Conservation (phyloP, 2,888 invertebrate genomes). For the Incurvaria masculella region DNA sequence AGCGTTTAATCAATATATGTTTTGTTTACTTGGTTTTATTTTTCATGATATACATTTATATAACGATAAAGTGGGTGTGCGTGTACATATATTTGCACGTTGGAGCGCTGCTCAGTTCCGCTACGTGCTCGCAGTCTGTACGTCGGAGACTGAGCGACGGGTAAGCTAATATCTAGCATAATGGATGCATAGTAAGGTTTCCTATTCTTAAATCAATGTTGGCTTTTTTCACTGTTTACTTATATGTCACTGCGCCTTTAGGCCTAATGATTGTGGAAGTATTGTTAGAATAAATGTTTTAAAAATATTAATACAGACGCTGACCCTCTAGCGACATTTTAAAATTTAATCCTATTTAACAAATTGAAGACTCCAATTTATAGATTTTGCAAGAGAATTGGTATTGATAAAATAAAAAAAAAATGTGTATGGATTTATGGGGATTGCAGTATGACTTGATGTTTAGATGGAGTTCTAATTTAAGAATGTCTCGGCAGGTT, state of each 20-base stretch:
- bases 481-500: neutral
- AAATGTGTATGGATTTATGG: constrained; percentile 13
- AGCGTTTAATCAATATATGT: constrained; percentile 47
- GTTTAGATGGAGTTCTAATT: neutral
- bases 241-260: constrained; percentile 12
- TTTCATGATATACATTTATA: constrained; percentile 22
- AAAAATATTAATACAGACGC: constrained; percentile 5
- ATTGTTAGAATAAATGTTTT: constrained; percentile 7
- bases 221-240: constrained; percentile 5
- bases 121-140: too few species aligned
- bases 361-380: constrained; percentile 6
- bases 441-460: constrained; percentile 24
- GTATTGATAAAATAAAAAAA: constrained; percentile 15
- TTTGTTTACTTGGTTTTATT: constrained; percentile 14
- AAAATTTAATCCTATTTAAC: constrained; percentile 10
- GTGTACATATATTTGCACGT: constrained; percentile 44
- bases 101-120: neutral
- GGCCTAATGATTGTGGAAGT: constrained; percentile 26
- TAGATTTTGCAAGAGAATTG: constrained; percentile 11
- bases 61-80: constrained; percentile 27
- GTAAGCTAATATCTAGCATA: neutral
- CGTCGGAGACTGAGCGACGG: too few species aligned
- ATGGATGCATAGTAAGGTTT: neutral
- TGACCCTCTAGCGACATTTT: constrained; percentile 6
- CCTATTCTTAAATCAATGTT: constrained; percentile 3